Conservation (phyloP, 2,797 vertebrate species). For the Scomberomorus guttatus region DNA sequence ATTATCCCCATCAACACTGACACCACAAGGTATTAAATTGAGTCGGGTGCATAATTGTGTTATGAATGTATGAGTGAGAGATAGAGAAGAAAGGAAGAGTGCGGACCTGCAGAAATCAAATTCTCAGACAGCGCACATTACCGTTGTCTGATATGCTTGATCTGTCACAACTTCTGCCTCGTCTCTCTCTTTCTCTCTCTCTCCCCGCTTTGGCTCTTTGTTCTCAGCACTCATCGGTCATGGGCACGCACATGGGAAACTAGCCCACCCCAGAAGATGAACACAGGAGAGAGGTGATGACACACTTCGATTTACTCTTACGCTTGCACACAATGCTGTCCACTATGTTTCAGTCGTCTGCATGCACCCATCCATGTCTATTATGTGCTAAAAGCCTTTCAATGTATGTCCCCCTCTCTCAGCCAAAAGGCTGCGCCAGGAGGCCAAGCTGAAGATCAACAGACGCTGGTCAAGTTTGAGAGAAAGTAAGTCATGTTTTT, state of each 20-base stretch:
- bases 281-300: slow-evolving; percentile 75
- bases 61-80: slow-evolving; percentile 13
- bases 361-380: slow-evolving; percentile 46
- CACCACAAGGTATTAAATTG: slow-evolving; percentile 65
- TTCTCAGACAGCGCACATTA: slow-evolving; percentile 14
- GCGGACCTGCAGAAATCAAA: slow-evolving; percentile 7
- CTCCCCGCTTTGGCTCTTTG: slow-evolving; percentile 16
- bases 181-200: slow-evolving; percentile 4
- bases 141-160: slow-evolving; percentile 14
- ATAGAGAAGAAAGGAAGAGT: background rate
- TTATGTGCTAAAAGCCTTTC: slow-evolving; percentile 77
- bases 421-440: slow-evolving; percentile 57
- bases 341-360: slow-evolving; percentile 50
- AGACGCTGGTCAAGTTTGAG: slow-evolving; percentile 80
- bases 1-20: slow-evolving; percentile 61
- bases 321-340: slow-evolving; percentile 23
- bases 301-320: slow-evolving; percentile 57
- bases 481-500: slow-evolving; percentile 81
- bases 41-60: slow-evolving; percentile 19
- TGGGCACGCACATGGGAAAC: slow-evolving; percentile 71
- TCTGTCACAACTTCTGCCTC: slow-evolving; percentile 33
- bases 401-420: slow-evolving; percentile 62
- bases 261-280: slow-evolving; percentile 28
- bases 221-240: slow-evolving; percentile 54
- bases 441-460: slow-evolving; percentile 55